Evolutionary conservation across 2,797 vertebrate species (phyloP).

Genomic region (Thaleichthys pacificus): DNA sequence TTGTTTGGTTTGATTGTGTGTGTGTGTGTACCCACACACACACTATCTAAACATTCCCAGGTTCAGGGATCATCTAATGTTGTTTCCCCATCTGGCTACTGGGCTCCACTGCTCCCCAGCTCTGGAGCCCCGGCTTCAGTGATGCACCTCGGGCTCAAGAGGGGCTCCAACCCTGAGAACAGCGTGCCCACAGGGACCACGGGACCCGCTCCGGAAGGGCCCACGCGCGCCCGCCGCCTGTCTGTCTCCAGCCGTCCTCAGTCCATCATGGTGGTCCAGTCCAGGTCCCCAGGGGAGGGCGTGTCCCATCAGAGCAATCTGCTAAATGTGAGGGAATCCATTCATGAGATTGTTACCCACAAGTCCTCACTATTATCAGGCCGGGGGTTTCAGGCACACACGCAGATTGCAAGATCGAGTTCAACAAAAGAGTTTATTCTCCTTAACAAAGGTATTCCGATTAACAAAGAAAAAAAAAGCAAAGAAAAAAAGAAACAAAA

Average conservation of each 20-base stretch:
- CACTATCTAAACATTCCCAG: not conserved
- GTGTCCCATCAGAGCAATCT: not conserved
- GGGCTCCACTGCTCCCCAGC: not conserved
- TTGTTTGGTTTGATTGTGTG: not conserved
- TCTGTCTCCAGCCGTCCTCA: conserved; percentile 11
- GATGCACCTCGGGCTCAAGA: not conserved
- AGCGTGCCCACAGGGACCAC: not conserved
- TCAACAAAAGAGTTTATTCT: too few relatives aligned
- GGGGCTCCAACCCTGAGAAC: not conserved
- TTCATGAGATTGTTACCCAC: not conserved
- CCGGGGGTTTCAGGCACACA: too few relatives aligned
- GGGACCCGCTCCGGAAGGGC: not conserved
- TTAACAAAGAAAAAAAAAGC: too few relatives aligned
- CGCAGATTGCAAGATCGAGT: too few relatives aligned
- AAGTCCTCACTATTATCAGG: too few relatives aligned
- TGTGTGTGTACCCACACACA: not conserved
- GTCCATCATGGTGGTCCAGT: conserved; percentile 9
- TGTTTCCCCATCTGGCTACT: not conserved
- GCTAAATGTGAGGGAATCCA: not conserved
- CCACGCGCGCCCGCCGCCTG: not conserved
- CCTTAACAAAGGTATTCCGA: too few relatives aligned
- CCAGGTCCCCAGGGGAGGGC: not conserved
- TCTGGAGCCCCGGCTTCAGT: not conserved
- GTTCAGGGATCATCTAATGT: conserved; percentile 9
- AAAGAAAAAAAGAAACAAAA: too few relatives aligned